Base-by-base conservation (phyloP, 2,113 vertebrate genomes). In the Nesogale talazaci region DNA sequence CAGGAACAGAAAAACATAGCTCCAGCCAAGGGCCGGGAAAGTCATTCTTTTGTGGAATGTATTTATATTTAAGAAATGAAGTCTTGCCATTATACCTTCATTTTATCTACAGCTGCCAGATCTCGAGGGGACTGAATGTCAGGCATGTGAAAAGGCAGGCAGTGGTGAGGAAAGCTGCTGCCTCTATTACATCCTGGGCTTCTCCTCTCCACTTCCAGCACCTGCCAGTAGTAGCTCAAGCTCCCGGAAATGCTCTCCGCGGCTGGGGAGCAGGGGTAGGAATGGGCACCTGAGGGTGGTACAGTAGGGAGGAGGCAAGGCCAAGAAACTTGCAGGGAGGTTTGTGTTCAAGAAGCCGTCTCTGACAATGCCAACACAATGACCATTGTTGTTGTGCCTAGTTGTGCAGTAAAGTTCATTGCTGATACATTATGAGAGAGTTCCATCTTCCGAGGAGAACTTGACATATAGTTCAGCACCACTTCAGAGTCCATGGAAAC, bases 1-100 rank as follows among this genome's bases (percentile, higher is more conserved):
- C 76, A 61, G 81, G 74, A 88, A 61, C 70, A 94, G 89, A 92
- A 95, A 95, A 96, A 93, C 72, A 91, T 0, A 94, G 56, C 6
- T 34, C 69, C 9, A 56, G 90, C 79, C 86, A 80, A 91, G 82
- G 46, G 67, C 42, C 77, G 52, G 36, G 65, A 36, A 77, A 79
- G 78, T 25, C 6, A 74, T 86, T 91, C 14, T 86, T 86, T 78
- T 56, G 34, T 52, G 20, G 89, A 81, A 88, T 29, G 31, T 17
- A 77, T 77, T 85, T 81, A 17, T 59, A 67, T 40, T 34, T 61
- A 86, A 90, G 70, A 92, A 92, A 80, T 90, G 65, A 92, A 86
- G 77, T 52, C 52, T 2, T 25, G 36, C 5, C 38, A 65, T 31
- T 38, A 80, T 23, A 36, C 9, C 76, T 91, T 56, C 11, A 69